Conservation (phyloP, 2,113 vertebrate genomes). For the Alectura lathami region DNA sequence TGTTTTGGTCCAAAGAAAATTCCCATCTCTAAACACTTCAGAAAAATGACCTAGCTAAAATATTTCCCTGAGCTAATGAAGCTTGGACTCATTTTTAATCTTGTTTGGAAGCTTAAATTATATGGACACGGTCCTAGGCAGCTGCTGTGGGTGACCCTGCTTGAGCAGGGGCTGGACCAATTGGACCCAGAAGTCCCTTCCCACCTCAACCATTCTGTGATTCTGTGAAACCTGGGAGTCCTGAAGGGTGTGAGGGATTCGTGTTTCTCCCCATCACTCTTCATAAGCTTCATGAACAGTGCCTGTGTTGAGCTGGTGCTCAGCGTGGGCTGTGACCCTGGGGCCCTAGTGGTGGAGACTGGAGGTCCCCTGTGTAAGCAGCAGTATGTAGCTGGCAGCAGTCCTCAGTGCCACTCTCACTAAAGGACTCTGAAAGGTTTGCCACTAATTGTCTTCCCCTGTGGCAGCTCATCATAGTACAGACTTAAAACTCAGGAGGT, state of each 20-base stretch:
- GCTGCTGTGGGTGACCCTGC: not conserved
- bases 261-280: not conserved
- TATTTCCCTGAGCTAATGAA: not conserved
- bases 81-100: not conserved
- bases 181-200: not conserved
- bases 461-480: not conserved
- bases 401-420: not conserved
- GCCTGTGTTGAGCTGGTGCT: not conserved
- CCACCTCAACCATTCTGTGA: not conserved
- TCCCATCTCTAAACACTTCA: not conserved
- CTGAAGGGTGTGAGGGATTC: not conserved
- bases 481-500: conserved; percentile 12
- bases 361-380: not conserved
- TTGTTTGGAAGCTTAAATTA: no score
- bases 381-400: rapidly evolving
- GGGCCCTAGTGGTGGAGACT: not conserved
- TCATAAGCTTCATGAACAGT: not conserved
- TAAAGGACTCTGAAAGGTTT: not conserved
- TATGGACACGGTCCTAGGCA: not conserved
- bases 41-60: not conserved
- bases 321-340: not conserved
- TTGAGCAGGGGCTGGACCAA: not conserved
- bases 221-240: not conserved
- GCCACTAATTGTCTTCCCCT: not conserved
- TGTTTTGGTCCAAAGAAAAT: not conserved